Percentiles rank a stretch among this genome's conserved stretches.
These are phyloP conservation scores for Pseudorectes ferrugineus DNA, from an alignment of 2,113 vertebrate species.

Conservation along the genomic window DNA sequence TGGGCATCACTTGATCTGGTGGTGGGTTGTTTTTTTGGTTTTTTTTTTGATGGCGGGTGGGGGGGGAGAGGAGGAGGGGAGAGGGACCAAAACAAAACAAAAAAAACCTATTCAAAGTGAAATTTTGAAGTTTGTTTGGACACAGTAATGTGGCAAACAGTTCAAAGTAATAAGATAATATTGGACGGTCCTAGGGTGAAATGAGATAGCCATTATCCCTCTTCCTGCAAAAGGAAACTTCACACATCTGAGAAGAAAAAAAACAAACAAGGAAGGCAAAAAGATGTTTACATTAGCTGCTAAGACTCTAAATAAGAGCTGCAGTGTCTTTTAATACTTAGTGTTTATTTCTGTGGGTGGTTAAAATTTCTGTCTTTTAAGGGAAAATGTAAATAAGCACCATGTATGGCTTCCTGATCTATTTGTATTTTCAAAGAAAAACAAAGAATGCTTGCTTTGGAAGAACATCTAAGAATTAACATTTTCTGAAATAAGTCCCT, in stretches of 20 bases:
- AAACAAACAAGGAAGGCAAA: not conserved
- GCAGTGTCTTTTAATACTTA: not conserved
- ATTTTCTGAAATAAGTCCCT: not conserved
- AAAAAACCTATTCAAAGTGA: not conserved
- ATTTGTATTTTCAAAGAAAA: not conserved
- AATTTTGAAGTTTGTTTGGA: not conserved
- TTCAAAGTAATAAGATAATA: not conserved
- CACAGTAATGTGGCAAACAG: not conserved
- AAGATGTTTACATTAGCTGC: not conserved
- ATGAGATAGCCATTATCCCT: not conserved
- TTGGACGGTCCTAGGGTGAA: not conserved
- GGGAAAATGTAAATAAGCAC: not conserved
- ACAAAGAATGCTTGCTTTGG: not conserved
- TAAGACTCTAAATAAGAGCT: not conserved
- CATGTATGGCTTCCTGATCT: not conserved
- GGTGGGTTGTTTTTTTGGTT: not conserved
- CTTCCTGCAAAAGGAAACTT: not conserved
- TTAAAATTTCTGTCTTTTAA: not conserved
- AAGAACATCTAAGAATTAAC: not conserved
- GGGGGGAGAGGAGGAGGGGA: rapidly evolving
- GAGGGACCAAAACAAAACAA: not conserved
- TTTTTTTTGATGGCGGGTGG: rapidly evolving
- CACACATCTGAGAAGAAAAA: not conserved
- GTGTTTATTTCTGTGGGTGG: not conserved
- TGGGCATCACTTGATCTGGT: too few species aligned